These are phyloP conservation scores for Phragmatobia fuliginosa DNA, from an alignment of 2,888 invertebrate species.

Conservation along the genomic window DNA sequence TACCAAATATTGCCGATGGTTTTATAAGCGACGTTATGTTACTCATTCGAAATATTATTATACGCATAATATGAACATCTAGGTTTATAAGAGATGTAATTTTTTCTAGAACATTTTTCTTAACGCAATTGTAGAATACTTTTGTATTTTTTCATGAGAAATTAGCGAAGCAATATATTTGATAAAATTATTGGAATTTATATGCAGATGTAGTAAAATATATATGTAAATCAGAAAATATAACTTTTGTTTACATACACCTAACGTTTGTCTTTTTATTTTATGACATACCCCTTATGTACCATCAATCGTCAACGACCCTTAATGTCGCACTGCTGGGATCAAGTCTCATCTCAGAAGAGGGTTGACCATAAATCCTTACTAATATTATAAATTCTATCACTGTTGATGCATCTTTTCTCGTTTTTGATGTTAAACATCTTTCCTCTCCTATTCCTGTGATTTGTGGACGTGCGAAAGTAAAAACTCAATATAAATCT, in stretches of 20 bases:
- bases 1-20: conserved; percentile 46
- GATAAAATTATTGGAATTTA: conserved; percentile 77
- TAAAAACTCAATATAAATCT: no score
- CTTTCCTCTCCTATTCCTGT: no score
- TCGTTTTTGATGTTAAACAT: no score
- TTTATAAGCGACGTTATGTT: conserved; percentile 64
- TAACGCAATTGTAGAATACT: conserved; percentile 79
- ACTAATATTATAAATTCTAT: no score
- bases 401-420: no score
- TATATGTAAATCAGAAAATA: conserved; percentile 82
- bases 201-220: conserved; percentile 75
- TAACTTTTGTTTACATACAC: conserved; percentile 84
- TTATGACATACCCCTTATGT: conserved; percentile 9
- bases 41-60: conserved; percentile 69
- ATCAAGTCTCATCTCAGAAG: no score
- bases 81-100: conserved; percentile 75
- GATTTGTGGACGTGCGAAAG: no score
- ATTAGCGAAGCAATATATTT: conserved; percentile 84
- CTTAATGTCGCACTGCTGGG: no score
- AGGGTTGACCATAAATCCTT: no score
- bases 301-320: no score
- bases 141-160: conserved; percentile 85
- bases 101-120: conserved; percentile 81
- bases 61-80: conserved; percentile 82
- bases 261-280: conserved; percentile 62